Percentiles rank a stretch among this genome's conserved stretches.
Conservation (phyloP, 2,113 vertebrate species). For the Tachuris rubrigastra region DNA sequence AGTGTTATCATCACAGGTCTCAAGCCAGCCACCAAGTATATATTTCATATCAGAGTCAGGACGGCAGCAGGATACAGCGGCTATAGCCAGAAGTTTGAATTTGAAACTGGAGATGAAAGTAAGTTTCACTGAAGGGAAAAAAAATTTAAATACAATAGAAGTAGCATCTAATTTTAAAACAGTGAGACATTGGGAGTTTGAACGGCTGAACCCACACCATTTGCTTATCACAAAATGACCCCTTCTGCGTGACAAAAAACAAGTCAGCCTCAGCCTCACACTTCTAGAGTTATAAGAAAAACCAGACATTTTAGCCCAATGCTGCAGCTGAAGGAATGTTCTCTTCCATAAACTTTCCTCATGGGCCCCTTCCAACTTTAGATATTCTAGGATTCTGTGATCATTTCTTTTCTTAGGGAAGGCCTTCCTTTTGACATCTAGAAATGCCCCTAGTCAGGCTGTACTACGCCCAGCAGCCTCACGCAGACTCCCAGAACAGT, state of each 20-base stretch:
- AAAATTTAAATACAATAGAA: neutral
- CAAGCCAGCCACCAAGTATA: slow-evolving; percentile 90
- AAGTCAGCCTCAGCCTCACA: neutral
- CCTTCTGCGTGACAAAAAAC: neutral
- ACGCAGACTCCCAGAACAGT: neutral
- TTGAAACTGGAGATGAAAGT: slow-evolving; percentile 95
- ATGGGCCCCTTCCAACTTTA: neutral
- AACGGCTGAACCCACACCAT: neutral
- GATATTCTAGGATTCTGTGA: neutral
- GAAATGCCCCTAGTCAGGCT: neutral
- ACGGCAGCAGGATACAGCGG: slow-evolving; percentile 89
- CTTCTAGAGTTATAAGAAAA: neutral
- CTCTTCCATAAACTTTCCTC: neutral
- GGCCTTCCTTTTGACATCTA: neutral
- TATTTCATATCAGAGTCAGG: slow-evolving; percentile 91
- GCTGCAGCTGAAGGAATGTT: neutral
- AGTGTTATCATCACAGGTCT: slow-evolving; percentile 94
- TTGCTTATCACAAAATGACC: neutral
- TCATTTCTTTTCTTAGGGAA: neutral
- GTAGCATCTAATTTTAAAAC: neutral
- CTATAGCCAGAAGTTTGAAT: slow-evolving; percentile 93
- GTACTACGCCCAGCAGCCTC: neutral
- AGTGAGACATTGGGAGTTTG: neutral
- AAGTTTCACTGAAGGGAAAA: slow-evolving; percentile 62
- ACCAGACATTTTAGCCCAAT: neutral